Conservation (phyloP, 2,888 invertebrate species). For the Syritta pipiens region DNA sequence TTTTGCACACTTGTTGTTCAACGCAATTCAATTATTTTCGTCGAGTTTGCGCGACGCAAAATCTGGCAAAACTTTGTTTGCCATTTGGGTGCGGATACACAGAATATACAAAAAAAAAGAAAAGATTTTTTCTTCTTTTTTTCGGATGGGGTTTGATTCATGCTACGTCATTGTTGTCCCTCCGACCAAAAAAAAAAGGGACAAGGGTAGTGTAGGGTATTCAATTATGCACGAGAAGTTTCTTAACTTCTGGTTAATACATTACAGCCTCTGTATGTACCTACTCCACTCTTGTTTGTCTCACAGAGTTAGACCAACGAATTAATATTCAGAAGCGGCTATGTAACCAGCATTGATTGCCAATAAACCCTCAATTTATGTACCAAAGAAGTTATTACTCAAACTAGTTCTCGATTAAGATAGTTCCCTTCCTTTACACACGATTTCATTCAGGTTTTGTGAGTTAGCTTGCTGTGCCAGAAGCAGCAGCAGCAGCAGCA, state of each 20-base stretch:
- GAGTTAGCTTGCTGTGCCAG: conserved; percentile 49
- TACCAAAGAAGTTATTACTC: conserved; percentile 47
- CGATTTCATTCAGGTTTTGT: conserved; percentile 62
- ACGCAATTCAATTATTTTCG: conserved; percentile 61
- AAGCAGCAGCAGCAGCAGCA: conserved; percentile 4
- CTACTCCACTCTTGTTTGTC: too few species aligned
- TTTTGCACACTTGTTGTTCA: conserved; percentile 68
- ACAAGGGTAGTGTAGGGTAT: too few species aligned
- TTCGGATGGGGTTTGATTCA: too few species aligned
- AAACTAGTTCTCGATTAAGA: conserved; percentile 59
- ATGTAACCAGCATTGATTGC: conserved; percentile 45
- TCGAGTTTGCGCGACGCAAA: conserved; percentile 59
- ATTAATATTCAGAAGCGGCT: conserved; percentile 49
- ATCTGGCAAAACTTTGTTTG: conserved; percentile 50
- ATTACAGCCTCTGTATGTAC: too few species aligned
- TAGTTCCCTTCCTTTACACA: conserved; percentile 53
- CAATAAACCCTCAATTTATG: conserved; percentile 57
- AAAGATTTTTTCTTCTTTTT: background rate
- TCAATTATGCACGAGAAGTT: too few species aligned
- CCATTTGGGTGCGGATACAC: conserved; percentile 64
- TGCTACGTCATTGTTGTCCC: too few species aligned
- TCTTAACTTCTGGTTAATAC: too few species aligned
- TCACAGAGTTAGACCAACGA: too few species aligned
- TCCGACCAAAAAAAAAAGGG: too few species aligned
- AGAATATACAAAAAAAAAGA: conserved; percentile 2